phyloP scores from a whole-genome alignment of 2,888 invertebrate genomes.

The Girardia tigrina region DNA sequence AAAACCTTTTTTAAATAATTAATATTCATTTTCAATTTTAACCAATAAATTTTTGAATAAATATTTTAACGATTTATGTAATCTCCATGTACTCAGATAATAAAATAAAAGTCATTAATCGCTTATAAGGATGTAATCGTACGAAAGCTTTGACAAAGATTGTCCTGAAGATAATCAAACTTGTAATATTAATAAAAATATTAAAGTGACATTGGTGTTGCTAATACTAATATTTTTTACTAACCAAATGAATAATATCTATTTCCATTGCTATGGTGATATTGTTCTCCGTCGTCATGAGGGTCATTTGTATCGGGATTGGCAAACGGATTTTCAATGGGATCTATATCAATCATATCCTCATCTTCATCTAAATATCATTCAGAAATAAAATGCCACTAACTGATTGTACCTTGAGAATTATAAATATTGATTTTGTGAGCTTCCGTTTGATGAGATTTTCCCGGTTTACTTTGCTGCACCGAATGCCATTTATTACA shows the following conservation, averaged over 20 bases:
- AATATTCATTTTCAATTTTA: too few species aligned
- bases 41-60: too few species aligned
- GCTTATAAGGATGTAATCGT: too few species aligned
- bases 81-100: too few species aligned
- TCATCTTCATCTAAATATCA: constrained; percentile 18
- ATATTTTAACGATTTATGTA: too few species aligned
- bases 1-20: too few species aligned
- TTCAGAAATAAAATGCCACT: not conserved
- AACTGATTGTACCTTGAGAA: not conserved
- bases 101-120: too few species aligned
- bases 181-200: too few species aligned
- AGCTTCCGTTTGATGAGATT: not conserved
- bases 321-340: not conserved
- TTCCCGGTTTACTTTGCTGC: not conserved
- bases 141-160: too few species aligned
- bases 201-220: too few species aligned
- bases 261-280: not conserved
- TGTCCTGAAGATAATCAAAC: too few species aligned
- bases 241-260: constrained; percentile 14
- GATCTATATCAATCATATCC: constrained; percentile 3
- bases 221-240: too few species aligned
- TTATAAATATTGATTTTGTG: not conserved
- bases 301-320: not conserved
- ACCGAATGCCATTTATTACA: not conserved
- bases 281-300: not conserved